A percentile compares a stretch with the other conserved stretches of the same genome.
phyloP scores from a whole-genome alignment of 2,797 vertebrate species.

The Phrynocephalus vlangalii region DNA sequence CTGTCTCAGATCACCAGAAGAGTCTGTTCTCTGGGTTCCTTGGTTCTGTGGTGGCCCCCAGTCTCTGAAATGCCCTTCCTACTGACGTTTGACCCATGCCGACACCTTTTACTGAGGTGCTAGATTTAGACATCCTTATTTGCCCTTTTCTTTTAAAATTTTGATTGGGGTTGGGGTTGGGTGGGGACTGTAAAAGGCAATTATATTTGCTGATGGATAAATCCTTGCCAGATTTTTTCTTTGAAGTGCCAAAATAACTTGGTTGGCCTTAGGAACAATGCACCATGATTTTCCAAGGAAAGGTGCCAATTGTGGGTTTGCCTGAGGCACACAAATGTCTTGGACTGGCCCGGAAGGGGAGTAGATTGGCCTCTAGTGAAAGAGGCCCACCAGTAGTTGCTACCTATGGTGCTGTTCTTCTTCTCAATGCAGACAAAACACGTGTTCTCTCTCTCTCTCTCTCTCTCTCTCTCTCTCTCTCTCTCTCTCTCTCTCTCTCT shows the following conservation, averaged over 20 bases:
- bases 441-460: too few relatives aligned
- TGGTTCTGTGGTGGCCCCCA: background rate
- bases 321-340: too few relatives aligned
- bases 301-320: too few relatives aligned
- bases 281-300: background rate
- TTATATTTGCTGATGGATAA: background rate
- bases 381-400: too few relatives aligned
- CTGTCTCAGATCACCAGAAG: background rate
- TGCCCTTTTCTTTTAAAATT: too few relatives aligned
- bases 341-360: too few relatives aligned
- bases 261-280: background rate
- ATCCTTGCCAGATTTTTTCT: background rate
- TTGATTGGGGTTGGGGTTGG: too few relatives aligned
- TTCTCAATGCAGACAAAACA: background rate
- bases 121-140: background rate
- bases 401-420: background rate
- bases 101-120: background rate
- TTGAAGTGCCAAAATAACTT: background rate
- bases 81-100: background rate
- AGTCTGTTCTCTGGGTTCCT: background rate
- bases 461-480: too few relatives aligned
- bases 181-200: too few relatives aligned
- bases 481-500: too few relatives aligned
- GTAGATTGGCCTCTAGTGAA: background rate
- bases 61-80: background rate